Evolutionary conservation across 2,113 vertebrate genomes (phyloP), one percentile per base, ranked within the genome.

Genomic region (Alaudala cheleensis): DNA sequence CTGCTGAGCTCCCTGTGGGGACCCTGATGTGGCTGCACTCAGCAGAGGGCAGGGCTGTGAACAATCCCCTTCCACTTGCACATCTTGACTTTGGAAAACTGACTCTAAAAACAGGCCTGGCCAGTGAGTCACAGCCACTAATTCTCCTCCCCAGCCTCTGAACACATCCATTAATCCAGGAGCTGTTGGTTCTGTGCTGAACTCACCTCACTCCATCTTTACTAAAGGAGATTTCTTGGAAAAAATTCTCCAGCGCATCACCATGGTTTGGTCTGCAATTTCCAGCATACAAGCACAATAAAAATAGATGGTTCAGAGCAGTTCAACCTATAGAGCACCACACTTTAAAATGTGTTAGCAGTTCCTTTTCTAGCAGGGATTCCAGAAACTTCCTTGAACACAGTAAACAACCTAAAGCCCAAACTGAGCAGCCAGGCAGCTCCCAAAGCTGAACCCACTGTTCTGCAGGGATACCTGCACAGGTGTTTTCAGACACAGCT

Each of bases 21-120:
- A 34, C 42, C 20, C 42, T n/a, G 24, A 4, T 0, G 0, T 16
- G 78, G 9, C 23, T 39, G 24, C 33, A 2, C 5, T 2, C 17
- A 29, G 13, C 50, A 40, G 14, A 25, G 57, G 37, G 29, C 50
- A 49, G 12, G 2, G n/a, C 66, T 39, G 11, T 17, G 6, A 20
- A 6, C 21, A 7, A 3, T 26, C 33, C n/a, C 18, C 31, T 24
- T 24, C 24, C 26, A 2, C 21, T 6, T 21, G 23, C 61, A 23
- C 49, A 20, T 14, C 61, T 10, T 23, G 11, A 5, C 44, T 66
- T 45, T n/a, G 67, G 57, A 33, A 74, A 37, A 37, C 37, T 37
- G 8, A 37, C 40, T 72, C 44, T 24, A 31, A 12, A 58, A 89
- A 53, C 53, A 83, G 69, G 23, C 39, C 56, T 58, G 85, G 70